Evolutionary conservation across 1,140 invertebrate species (phyloP).

Genomic region (Varroa destructor): DNA sequence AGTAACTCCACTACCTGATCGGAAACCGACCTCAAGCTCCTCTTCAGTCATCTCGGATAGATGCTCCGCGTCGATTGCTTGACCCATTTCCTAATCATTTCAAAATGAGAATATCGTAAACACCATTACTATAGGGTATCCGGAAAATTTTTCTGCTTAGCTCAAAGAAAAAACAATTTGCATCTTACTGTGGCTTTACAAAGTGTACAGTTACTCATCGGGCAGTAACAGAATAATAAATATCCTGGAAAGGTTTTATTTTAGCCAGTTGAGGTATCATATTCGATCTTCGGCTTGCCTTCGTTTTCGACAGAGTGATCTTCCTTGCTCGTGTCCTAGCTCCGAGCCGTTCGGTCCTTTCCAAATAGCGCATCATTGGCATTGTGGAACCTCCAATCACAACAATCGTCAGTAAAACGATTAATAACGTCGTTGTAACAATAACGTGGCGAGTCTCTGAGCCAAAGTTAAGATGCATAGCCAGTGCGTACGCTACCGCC

Average conservation of each 20-base stretch:
- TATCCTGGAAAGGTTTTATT: no score
- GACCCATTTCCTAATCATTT: constrained; percentile 49
- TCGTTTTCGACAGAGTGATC: constrained; percentile 84
- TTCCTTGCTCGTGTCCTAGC: constrained; percentile 55
- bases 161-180: constrained; percentile 15
- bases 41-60: constrained; percentile 88
- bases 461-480: constrained; percentile 78
- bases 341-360: constrained; percentile 39
- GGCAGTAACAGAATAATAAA: no score
- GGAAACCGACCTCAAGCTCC: constrained; percentile 63
- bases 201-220: neutral
- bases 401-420: constrained; percentile 86
- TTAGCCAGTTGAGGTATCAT: no score
- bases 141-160: neutral
- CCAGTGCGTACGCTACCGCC: constrained; percentile 93
- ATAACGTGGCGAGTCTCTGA: constrained; percentile 84
- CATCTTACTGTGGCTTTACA: constrained; percentile 25
- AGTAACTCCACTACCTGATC: constrained; percentile 39
- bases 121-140: constrained; percentile 11
- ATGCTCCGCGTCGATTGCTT: constrained; percentile 88
- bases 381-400: constrained; percentile 91
- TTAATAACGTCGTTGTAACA: constrained; percentile 90
- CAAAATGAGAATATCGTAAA: constrained; percentile 35
- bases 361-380: constrained; percentile 60
- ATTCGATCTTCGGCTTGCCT: constrained; percentile 53